Percentiles rank a stretch among this genome's conserved stretches.
These are phyloP conservation scores for Apotomis turbidana DNA, from an alignment of 2,888 invertebrate genomes.

Conservation along the genomic window DNA sequence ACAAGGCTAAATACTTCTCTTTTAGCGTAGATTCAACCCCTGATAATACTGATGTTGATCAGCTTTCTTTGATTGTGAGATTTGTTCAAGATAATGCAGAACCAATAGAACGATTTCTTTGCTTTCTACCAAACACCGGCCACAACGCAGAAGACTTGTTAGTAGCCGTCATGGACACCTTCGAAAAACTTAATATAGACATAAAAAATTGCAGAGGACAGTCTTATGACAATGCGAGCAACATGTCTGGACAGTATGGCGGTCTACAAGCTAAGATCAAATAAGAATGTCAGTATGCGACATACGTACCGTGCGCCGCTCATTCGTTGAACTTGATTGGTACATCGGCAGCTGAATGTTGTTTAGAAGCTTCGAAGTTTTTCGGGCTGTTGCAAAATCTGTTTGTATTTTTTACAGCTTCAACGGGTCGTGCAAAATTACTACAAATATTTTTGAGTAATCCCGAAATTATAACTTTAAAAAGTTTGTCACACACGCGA, in stretches of 20 bases:
- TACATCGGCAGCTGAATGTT: slow-evolving; percentile 1
- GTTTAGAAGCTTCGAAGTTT: not conserved
- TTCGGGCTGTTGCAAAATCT: slow-evolving; percentile 2
- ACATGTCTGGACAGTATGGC: not conserved
- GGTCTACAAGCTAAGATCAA: no score
- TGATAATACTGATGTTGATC: slow-evolving; percentile 1
- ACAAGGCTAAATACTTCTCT: not conserved
- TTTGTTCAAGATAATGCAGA: not conserved
- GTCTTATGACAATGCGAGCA: not conserved
- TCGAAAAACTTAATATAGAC: not conserved
- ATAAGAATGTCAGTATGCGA: not conserved
- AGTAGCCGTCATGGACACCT: no score
- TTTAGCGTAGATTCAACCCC: slow-evolving; percentile 5
- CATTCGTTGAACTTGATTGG: not conserved
- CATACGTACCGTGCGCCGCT: not conserved
- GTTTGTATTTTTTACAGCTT: not conserved
- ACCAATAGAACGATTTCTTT: not conserved
- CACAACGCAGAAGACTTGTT: not conserved
- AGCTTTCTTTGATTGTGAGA: not conserved
- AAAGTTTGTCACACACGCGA: not conserved
- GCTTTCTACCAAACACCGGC: slow-evolving; percentile 1
- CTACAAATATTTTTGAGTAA: no score
- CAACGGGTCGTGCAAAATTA: no score
- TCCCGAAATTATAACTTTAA: no score
- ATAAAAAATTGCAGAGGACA: slow-evolving; percentile 1